Evolutionary conservation across 2,113 vertebrate species (phyloP), one percentile per base, ranked within the genome.

Genomic region (Cololabis saira): DNA sequence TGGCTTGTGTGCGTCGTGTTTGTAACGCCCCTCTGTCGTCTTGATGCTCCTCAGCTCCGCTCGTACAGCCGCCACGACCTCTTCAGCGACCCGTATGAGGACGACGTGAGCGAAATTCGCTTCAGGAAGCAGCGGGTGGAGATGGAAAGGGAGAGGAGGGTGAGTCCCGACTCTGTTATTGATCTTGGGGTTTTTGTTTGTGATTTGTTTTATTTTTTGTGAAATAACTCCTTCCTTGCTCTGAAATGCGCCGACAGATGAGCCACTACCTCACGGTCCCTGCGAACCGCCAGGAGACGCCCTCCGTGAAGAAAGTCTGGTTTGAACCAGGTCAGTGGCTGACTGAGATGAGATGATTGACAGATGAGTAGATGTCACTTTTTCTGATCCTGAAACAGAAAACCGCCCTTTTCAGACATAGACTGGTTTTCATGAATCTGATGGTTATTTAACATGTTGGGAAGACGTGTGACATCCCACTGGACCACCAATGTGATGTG

Each of bases 21-120:
- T 56, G 2, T 70, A 27, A 69, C 6, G 16, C 22, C n/a, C 2
- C 3, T 12, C 1, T 18, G 15, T 13, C 1, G 0, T 40, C 2
- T 9, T 14, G 59, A 11, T 51, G 0, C 21, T 41, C 30, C 55
- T 14, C 87, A 99, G 97, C 76, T 99, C 30, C 94, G 95, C 15
- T 98, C 97, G 6, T 98, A 98, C 91, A 99, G 96, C 81, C 89
- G 96, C 65, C 97, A 98, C 82, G 96, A 96, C 0, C 92, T 99
- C 48, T 79, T 96, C 72, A 92, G 93, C 0, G 96, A 98, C 74
- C 95, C 95, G 1, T 94, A 93, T 0, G 96, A 98, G 86, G 96
- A 97, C 13, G 90, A 93, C 53, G 91, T 95, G 93, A 97, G 95
- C 74, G 95, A 98, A 89, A 89, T 94, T 71, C 92, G 93, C 11